A percentile compares a stretch with the other conserved stretches of the same genome.
Conservation (phyloP, 2,888 invertebrate genomes). For the Gastracanthus pulcherrimus region DNA sequence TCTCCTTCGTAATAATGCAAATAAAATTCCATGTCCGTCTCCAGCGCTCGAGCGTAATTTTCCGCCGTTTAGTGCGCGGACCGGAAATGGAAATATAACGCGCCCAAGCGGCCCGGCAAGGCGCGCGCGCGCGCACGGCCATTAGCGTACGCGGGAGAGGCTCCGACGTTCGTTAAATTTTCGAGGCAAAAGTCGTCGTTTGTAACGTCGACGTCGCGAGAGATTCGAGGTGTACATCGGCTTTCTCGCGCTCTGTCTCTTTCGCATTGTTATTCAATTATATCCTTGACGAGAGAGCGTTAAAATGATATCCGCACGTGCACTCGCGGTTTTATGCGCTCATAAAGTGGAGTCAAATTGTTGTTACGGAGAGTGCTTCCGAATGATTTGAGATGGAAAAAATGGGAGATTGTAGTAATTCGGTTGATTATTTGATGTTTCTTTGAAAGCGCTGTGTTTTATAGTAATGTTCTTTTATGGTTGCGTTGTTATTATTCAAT, state of each 20-base stretch:
- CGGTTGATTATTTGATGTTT: too few species aligned
- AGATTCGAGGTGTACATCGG: too few species aligned
- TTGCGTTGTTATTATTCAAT: too few species aligned
- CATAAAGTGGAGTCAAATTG: not conserved
- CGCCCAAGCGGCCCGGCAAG: too few species aligned
- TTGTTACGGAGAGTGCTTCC: too few species aligned
- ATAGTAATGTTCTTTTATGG: too few species aligned
- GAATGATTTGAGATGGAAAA: too few species aligned
- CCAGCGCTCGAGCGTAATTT: slow-evolving; percentile 63
- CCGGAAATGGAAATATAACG: slow-evolving; percentile 64
- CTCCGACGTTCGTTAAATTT: too few species aligned
- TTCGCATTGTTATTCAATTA: slow-evolving; percentile 20
- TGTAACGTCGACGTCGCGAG: not conserved
- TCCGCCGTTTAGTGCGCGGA: slow-evolving; percentile 60
- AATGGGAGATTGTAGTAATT: too few species aligned
- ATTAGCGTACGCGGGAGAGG: slow-evolving; percentile 38
- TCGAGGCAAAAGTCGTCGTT: slow-evolving; percentile 1
- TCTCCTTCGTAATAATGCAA: slow-evolving; percentile 65
- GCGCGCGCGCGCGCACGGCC: slow-evolving; percentile 46
- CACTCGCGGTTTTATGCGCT: not conserved
- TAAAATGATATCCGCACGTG: not conserved
- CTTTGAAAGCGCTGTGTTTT: too few species aligned
- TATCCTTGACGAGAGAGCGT: not conserved
- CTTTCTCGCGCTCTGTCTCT: not conserved
- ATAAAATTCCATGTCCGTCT: slow-evolving; percentile 60